Evolutionary conservation across 2,797 vertebrate species (phyloP), one percentile per base, ranked within the genome.

Genomic region (Nyctibius grandis): DNA sequence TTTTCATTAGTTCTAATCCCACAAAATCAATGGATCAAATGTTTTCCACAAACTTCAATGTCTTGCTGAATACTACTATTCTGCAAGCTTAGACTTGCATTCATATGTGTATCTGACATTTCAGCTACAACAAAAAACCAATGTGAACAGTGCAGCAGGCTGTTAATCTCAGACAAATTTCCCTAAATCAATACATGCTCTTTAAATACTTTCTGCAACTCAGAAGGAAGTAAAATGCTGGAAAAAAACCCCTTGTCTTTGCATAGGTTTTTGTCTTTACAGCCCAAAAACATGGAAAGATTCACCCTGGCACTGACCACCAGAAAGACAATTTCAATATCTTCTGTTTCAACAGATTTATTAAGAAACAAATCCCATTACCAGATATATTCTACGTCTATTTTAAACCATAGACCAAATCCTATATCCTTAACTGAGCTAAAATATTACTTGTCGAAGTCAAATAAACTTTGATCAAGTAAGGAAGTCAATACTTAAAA

Each of bases 81-180:
- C n/a, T 38, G 42, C 60, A 95, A 94, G 51, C 23, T 90, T 67
- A 56, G 59, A 84, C 76, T 86, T 78, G 36, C 53, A 70, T 36
- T 36, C 5, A 20, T 47, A 54, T 34, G 25, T 47, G 36, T 60
- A 36, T n/a, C 63, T 93, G 63, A 91, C 67, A 75, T 93, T 96
- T 95, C 64, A 89, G 73, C 59, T 93, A 50, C 50, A 78, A 14
- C 26, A 63, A 11, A 54, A 88, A 51, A 85, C 84, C n/a, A 89
- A 19, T 2, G 21, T 42, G 16, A 56, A 36, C 23, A 77, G 60
- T 54, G 54, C 26, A 70, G 77, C 47, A 78, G 60, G 45, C 42
- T 96, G 84, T 72, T 89, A 86, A 96, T 91, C 60, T 92, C 80
- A 82, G 54, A 56, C 42, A 94, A 57, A 82, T 89, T 92, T 95